These are phyloP conservation scores for Prorops nasuta DNA, from an alignment of 1,140 invertebrate species.

Conservation along the genomic window DNA sequence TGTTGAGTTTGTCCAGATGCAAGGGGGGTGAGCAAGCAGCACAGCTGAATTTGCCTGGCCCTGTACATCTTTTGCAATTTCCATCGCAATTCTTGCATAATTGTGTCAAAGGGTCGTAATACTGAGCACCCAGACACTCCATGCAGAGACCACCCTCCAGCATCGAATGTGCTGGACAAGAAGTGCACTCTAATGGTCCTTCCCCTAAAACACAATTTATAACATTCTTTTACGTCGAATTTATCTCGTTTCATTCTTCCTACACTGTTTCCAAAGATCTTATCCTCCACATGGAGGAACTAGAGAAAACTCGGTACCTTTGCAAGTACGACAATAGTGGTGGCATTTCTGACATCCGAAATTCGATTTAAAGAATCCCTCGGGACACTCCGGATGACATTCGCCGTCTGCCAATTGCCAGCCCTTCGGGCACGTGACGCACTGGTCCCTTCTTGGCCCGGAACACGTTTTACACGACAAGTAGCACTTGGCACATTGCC, in stretches of 20 bases:
- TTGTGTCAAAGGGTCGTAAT: slow-evolving; percentile 68
- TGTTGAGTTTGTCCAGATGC: slow-evolving; percentile 67
- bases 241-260: too few species aligned
- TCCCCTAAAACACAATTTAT: slow-evolving; percentile 62
- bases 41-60: slow-evolving; percentile 70
- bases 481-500: slow-evolving; percentile 78
- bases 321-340: slow-evolving; percentile 78
- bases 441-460: slow-evolving; percentile 76
- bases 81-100: slow-evolving; percentile 68
- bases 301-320: too few species aligned
- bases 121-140: slow-evolving; percentile 71
- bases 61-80: slow-evolving; percentile 69
- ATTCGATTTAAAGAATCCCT: slow-evolving; percentile 76
- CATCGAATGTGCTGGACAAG: slow-evolving; percentile 71
- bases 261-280: too few species aligned
- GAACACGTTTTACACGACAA: slow-evolving; percentile 79
- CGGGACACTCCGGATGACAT: slow-evolving; percentile 80
- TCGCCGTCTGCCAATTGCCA: slow-evolving; percentile 78
- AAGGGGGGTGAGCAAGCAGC: slow-evolving; percentile 64
- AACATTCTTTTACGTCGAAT: too few species aligned
- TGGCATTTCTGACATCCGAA: slow-evolving; percentile 82
- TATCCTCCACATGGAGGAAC: too few species aligned
- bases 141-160: slow-evolving; percentile 71
- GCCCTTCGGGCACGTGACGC: slow-evolving; percentile 74
- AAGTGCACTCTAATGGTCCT: slow-evolving; percentile 70